These are phyloP conservation scores for Andrena hattorfiana DNA, from an alignment of 2,888 invertebrate species.

Conservation along the genomic window DNA sequence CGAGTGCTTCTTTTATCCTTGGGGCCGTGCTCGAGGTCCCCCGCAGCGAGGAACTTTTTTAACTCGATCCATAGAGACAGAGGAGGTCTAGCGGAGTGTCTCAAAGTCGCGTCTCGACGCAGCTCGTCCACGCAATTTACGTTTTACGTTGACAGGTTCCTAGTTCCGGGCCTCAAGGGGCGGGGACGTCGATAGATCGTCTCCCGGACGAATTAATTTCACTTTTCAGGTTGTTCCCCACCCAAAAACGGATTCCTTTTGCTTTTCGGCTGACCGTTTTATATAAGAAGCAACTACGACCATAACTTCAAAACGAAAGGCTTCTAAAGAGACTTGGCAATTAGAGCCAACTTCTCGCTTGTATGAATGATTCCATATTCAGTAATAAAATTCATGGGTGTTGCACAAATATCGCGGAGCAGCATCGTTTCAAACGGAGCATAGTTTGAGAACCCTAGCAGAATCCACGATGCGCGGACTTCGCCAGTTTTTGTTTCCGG, in stretches of 20 bases:
- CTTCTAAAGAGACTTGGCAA: not conserved
- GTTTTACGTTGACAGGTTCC: conserved; percentile 32
- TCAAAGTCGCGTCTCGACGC: conserved; percentile 64
- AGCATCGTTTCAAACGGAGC: not conserved
- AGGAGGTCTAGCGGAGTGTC: conserved; percentile 47
- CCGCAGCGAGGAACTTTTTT: conserved; percentile 72
- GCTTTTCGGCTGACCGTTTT: conserved; percentile 29
- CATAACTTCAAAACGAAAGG: not conserved
- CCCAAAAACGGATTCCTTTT: conserved; percentile 38
- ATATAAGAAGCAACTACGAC: not conserved
- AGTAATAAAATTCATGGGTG: no score
- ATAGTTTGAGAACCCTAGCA: conserved; percentile 3
- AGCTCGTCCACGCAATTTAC: conserved; percentile 37
- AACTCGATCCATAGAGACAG: conserved; percentile 56
- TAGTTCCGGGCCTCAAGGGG: conserved; percentile 13
- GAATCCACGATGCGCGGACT: not conserved
- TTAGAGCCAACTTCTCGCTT: not conserved
- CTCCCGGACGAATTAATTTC: conserved; percentile 50
- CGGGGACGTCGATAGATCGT: conserved; percentile 43
- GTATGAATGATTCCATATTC: no score
- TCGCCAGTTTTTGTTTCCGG: conserved; percentile 1
- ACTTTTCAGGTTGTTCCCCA: conserved; percentile 11
- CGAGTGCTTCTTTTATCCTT: conserved; percentile 68
- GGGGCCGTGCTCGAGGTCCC: conserved; percentile 71
- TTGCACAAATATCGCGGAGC: not conserved